Base-by-base conservation (phyloP, 1,140 invertebrate genomes). In the Drosophila sp. region DNA sequence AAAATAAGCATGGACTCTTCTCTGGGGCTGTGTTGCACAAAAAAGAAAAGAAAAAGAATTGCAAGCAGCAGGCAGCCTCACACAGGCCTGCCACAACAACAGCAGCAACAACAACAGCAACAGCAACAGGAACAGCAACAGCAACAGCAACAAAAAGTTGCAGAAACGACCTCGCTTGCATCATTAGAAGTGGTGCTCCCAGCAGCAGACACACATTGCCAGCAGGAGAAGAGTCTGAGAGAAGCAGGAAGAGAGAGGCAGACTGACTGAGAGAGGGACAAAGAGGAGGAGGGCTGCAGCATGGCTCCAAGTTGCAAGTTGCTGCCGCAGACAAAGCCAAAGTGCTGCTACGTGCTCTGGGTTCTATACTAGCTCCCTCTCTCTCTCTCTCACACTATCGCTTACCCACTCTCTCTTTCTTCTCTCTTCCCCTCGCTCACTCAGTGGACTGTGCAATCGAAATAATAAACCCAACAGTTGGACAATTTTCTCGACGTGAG, bases 381-480 rank as follows among this genome's bases (percentile, higher is more conserved):
- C 11, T 38, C 8, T 50, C 27, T 46, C 40, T 27, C 38, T 34
- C n/a, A 16, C n/a, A 2, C 13, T 11, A 4, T 1, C 18, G 25
- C 43, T 58, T 3, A 8, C n/a, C 5, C 11, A 29, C 25, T 25
- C 41, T 40, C 11, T 36, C 0, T 29, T 16, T 21, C 40, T 1
- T 1, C 3, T 38, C 56, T 27, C 38, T 34, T n/a, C n/a, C n/a
- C n/a, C 11, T 14, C n/a, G 7, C 13, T 27, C 38, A 21, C 8
- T 16, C n/a, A 4, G 8, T 14, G 41, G 51, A 56, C 45, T 72
- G 53, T 82, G 72, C 83, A 87, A 83, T 79, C 83, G 83, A 89
- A 87, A 87, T 89, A 87, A 87, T 87, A 87, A 87, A 89, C 83
- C 83, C 83, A 87, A 87, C 83, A 76, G 83, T 74, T 89, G 83